Evolutionary conservation across 2,113 vertebrate genomes (phyloP), one percentile per base, ranked within the genome.

Genomic region (Cavia aperea): DNA sequence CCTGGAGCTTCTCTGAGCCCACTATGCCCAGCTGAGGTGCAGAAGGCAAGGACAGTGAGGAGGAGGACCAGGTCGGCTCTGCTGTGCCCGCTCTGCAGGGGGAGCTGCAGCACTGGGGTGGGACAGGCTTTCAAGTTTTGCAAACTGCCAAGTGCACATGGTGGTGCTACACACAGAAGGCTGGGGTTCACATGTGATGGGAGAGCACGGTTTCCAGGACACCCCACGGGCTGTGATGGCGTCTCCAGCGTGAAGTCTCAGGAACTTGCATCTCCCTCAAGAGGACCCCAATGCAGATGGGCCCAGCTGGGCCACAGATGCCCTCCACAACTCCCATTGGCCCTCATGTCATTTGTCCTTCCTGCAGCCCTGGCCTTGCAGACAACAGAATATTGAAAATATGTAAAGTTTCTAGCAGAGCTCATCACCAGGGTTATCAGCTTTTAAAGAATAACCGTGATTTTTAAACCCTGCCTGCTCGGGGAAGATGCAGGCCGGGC

Each of bases 101-200:
- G 8, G 26, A 23, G 6, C 7, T 23, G 21, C 0, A 3, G 36
- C 68, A 24, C 6, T 2, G 77, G 43, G 63, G 4, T 26, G 18
- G 60, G 21, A 43, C 15, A 46, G 49, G n/a, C 8, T 33, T 8
- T 33, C 39, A 9, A 16, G 54, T 43, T 89, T 7, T 63, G 54
- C 15, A 46, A 33, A 92, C 54, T 1, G 39, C 29, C 72, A 31
- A 2, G 77, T 21, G n/a, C 26, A 18, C 0, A 1, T 7, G 56
- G 58, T 24, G 23, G 13, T 6, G 13, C 10, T 9, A 33, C 1
- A 31, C 1, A 2, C 14, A 18, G 49, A 60, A 33, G 23, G 43
- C 23, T 5, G 5, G 56, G 23, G 26, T 15, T 78, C 75, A 49
- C 24, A 10, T 0, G 24, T 49, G 73, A 15, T 49, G 39, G n/a